Conservation (phyloP, 2,113 vertebrate species). For the Carassius carassius region DNA sequence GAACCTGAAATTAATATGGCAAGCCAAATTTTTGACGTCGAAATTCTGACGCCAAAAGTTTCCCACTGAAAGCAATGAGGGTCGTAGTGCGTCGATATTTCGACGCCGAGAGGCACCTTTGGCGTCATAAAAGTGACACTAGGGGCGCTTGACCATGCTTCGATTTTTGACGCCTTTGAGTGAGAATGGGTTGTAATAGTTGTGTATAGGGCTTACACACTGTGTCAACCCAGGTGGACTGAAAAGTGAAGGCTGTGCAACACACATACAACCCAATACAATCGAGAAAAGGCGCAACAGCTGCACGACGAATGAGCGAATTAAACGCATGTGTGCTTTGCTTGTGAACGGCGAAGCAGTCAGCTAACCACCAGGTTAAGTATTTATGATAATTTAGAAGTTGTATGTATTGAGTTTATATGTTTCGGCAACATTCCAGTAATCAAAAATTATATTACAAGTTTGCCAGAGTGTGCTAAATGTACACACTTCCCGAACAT, state of each 20-base stretch:
- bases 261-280: conserved; percentile 36
- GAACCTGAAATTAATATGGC: no score
- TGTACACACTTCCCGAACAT: neutral
- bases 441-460: neutral
- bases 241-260: conserved; percentile 51
- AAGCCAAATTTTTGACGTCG: no score
- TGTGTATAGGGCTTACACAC: conserved; percentile 61
- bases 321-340: conserved; percentile 12
- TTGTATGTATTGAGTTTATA: no score
- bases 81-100: no score
- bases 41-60: no score
- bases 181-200: no score
- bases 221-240: conserved; percentile 56
- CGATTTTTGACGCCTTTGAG: no score
- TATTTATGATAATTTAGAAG: neutral
- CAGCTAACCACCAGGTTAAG: conserved; percentile 50
- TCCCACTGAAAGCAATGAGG: no score
- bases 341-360: conserved; percentile 4
- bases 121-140: no score
- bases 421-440: neutral
- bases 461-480: neutral
- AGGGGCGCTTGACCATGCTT: no score
- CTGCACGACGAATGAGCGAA: conserved; percentile 25
- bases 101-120: no score
- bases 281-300: conserved; percentile 2